Base-by-base conservation (phyloP, 2,888 invertebrate species). In the Stenurella melanura region DNA sequence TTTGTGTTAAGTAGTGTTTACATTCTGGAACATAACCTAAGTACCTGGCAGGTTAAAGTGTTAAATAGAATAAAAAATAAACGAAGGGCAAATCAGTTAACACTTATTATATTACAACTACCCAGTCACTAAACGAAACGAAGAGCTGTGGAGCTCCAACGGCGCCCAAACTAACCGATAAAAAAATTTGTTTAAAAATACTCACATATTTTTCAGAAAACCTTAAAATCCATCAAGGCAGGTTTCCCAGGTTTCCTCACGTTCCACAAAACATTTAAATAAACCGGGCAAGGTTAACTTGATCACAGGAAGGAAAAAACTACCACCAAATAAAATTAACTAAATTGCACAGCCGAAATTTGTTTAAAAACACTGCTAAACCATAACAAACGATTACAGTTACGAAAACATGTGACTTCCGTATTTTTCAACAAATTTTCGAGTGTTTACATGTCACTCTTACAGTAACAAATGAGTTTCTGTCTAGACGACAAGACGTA, bases 401-500 rank as follows among this genome's bases (percentile, higher is more conserved):
- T 78, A 79, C 73, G 80, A 80, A 84, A 87, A 87, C 88, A 87
- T 87, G 87, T 87, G 87, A 86, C 87, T 83, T 76, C 80, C 81
- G 79, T 81, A 81, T 82, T 84, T 85, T 82, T 85, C 82, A 77
- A 79, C 80, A 82, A 86, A 85, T 84, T 85, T 84, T 83, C 83
- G 82, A 86, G 84, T 90, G 90, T 90, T 90, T 90, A 90, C 90
- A 90, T 90, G 90, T 90, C 90, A 90, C 88, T 87, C 86, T 86
- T 85, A 85, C 86, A 87, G 87, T 89, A 90, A 90, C 89, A 90
- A 90, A 90, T 90, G 90, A 90, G 88, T 89, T 88, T 89, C 89
- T 88, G 90, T 90, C 90, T 90, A 90, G 90, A 90, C 90, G 83
- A 81, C 86, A 86, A 88, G 90, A 90, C 90, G 89, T 92, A 92